Conservation (phyloP, 2,888 invertebrate genomes). For the Orchesella flavescens region DNA sequence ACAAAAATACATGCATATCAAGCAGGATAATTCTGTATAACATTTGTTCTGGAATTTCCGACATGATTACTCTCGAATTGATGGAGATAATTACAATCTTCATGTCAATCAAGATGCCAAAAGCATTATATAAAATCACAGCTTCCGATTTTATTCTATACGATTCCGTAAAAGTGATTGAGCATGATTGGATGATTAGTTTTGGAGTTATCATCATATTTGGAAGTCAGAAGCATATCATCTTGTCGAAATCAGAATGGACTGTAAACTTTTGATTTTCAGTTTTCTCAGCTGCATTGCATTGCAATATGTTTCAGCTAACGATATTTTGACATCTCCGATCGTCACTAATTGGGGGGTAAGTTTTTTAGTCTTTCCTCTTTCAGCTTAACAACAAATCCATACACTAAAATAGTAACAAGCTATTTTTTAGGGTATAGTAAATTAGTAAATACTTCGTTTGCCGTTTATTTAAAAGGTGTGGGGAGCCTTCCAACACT, state of each 20-base stretch:
- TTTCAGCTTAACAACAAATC: too few species aligned
- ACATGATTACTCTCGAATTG: too few species aligned
- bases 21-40: too few species aligned
- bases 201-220: neutral
- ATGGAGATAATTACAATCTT: too few species aligned
- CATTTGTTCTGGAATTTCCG: too few species aligned
- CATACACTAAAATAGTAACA: too few species aligned
- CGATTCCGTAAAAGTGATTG: neutral
- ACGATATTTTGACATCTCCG: constrained; percentile 57
- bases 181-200: neutral
- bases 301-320: neutral
- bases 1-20: too few species aligned
- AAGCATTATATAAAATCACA: neutral
- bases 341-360: constrained; percentile 62
- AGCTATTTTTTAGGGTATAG: neutral
- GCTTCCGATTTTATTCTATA: too few species aligned
- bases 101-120: neutral
- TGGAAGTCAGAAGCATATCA: neutral
- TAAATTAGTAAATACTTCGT: neutral
- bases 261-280: neutral
- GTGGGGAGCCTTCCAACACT: constrained; percentile 63
- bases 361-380: too few species aligned
- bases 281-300: neutral
- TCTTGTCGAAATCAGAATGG: neutral
- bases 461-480: constrained; percentile 17